These are phyloP conservation scores for Oscarella lobularis DNA, from an alignment of 37 sponge, comb jelly and placozoan species.

Conservation along the genomic window DNA sequence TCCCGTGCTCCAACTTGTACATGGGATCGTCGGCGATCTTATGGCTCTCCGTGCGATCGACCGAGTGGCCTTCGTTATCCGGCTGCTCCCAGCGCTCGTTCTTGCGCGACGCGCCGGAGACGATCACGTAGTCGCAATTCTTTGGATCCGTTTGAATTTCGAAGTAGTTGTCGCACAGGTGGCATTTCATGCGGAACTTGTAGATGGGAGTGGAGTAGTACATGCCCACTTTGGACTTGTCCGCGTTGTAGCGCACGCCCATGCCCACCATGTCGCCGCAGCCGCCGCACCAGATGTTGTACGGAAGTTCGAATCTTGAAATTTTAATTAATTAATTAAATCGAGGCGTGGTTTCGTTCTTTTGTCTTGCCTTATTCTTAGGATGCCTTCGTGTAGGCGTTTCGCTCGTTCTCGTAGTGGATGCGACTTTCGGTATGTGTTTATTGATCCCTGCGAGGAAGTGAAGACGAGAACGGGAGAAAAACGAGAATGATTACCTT, in stretches of 20 bases:
- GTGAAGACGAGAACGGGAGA: neutral
- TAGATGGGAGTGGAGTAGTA: slow-evolving; percentile 96
- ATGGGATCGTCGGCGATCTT: slow-evolving; percentile 75
- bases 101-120: slow-evolving; percentile 76
- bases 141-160: slow-evolving; percentile 97
- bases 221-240: slow-evolving; percentile 77
- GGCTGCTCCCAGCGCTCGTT: slow-evolving; percentile 60
- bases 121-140: slow-evolving; percentile 80
- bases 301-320: slow-evolving; percentile 89
- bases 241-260: slow-evolving; percentile 95
- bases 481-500: slow-evolving; percentile 29
- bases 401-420: slow-evolving; percentile 90
- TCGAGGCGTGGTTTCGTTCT: too few species aligned
- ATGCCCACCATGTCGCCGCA: slow-evolving; percentile 95
- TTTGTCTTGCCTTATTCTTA: slow-evolving; percentile 52
- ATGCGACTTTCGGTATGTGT: slow-evolving; percentile 84
- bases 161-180: slow-evolving; percentile 92
- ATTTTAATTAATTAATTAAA: neutral
- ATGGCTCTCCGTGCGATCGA: slow-evolving; percentile 22
- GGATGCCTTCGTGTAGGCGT: slow-evolving; percentile 86
- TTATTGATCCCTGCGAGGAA: slow-evolving; percentile 72
- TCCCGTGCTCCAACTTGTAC: slow-evolving; percentile 87
- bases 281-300: slow-evolving; percentile 98
- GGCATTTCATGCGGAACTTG: slow-evolving; percentile 99
- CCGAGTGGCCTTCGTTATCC: slow-evolving; percentile 40